Conservation (phyloP, 2,888 invertebrate genomes). For the Polymixis flavicincta region DNA sequence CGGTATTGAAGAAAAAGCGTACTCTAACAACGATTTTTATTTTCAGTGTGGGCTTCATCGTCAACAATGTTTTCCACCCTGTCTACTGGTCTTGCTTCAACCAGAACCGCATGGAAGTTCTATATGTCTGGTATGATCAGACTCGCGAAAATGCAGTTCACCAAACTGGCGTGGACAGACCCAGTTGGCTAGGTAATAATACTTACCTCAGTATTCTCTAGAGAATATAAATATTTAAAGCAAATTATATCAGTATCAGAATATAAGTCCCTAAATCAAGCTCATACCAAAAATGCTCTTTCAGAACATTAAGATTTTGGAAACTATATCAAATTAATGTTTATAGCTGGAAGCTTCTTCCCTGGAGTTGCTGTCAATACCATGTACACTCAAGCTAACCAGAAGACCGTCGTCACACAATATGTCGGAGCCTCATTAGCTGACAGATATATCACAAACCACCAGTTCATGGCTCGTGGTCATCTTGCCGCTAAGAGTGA, state of each 20-base stretch:
- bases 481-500: slow-evolving; percentile 92
- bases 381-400: slow-evolving; percentile 82
- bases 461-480: slow-evolving; percentile 90
- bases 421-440: slow-evolving; percentile 79
- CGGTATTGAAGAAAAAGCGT: too few species aligned
- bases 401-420: slow-evolving; percentile 76
- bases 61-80: slow-evolving; percentile 84
- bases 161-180: slow-evolving; percentile 86
- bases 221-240: not conserved
- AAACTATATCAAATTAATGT: not conserved
- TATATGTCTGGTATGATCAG: slow-evolving; percentile 89
- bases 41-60: slow-evolving; percentile 88
- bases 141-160: slow-evolving; percentile 84
- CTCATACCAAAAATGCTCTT: not conserved
- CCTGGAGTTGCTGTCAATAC: slow-evolving; percentile 83
- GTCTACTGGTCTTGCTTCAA: slow-evolving; percentile 90
- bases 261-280: not conserved
- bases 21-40: not conserved
- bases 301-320: not conserved
- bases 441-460: slow-evolving; percentile 85
- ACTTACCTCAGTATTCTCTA: not conserved
- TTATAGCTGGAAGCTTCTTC: slow-evolving; percentile 87
- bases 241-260: not conserved
- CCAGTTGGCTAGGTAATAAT: slow-evolving; percentile 82
- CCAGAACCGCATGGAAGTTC: slow-evolving; percentile 83